Evolutionary conservation across 37 sponge, comb jelly and placozoan species (phyloP).

Genomic region (Spongilla lacustris): DNA sequence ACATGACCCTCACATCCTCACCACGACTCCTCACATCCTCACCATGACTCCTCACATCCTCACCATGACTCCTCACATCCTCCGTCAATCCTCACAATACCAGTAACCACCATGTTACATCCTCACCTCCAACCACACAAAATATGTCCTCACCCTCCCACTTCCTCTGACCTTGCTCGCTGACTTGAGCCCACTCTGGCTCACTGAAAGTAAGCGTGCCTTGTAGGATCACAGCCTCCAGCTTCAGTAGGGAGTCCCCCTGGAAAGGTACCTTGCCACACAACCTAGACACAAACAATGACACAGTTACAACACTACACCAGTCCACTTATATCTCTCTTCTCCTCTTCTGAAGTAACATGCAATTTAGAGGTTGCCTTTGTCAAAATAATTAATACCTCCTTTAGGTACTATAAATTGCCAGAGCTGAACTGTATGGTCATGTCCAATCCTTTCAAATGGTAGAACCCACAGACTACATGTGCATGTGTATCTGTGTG

Average conservation of each 20-base stretch:
- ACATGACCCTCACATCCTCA: background rate
- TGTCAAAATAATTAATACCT: background rate
- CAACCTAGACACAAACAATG: constrained; percentile 34
- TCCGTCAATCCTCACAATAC: background rate
- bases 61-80: background rate
- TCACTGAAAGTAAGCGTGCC: constrained; percentile 68
- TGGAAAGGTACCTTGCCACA: constrained; percentile 75
- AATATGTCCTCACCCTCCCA: background rate
- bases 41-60: background rate
- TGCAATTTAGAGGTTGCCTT: no score
- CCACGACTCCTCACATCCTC: background rate
- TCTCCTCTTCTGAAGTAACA: no score
- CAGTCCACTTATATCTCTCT: no score
- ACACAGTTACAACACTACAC: background rate
- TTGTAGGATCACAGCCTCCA: constrained; percentile 63
- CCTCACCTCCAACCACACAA: background rate
- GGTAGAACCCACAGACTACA: no score
- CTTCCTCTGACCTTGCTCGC: constrained; percentile 48
- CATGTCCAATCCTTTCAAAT: no score
- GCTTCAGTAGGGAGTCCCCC: constrained; percentile 30
- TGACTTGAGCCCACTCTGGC: constrained; percentile 62
- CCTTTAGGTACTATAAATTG: no score
- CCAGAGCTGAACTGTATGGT: no score
- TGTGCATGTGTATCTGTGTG: background rate
- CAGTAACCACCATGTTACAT: background rate